Conservation (phyloP, 2,888 invertebrate genomes). For the Sipha maydis region DNA sequence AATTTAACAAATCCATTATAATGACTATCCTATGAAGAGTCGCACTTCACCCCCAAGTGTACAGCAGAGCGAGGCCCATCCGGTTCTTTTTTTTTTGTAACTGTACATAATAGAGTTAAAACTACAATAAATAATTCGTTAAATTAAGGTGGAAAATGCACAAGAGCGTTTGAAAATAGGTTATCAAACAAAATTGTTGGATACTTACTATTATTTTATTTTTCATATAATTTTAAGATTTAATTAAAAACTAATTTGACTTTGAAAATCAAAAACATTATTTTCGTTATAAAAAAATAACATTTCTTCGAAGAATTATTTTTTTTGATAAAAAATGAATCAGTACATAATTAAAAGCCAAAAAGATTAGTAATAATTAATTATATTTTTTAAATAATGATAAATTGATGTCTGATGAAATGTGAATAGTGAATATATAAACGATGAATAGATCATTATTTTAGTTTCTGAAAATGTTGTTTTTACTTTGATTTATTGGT, state of each 20-base stretch:
- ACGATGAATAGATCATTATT: conserved; percentile 7
- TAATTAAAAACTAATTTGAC: conserved; percentile 17
- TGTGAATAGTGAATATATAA: neutral
- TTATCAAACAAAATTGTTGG: neutral
- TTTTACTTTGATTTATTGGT: neutral
- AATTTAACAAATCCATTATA: no score
- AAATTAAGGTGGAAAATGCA: neutral
- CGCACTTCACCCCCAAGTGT: no score
- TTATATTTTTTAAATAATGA: conserved; percentile 41
- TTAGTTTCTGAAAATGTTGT: neutral
- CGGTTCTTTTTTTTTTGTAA: neutral
- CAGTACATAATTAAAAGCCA: conserved; percentile 12
- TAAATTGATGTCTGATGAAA: conserved; percentile 28
- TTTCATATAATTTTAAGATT: neutral
- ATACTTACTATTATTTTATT: neutral
- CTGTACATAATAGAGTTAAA: neutral
- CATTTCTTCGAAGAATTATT: neutral
- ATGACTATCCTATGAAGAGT: no score
- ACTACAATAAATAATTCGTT: neutral
- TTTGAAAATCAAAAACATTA: neutral
- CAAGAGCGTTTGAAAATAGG: neutral
- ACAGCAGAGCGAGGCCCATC: no score
- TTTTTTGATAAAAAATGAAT: conserved; percentile 15
- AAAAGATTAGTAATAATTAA: conserved; percentile 37
- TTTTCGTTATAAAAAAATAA: neutral